These are phyloP conservation scores for Tenualosa thibaudeaui DNA, from an alignment of 2,797 vertebrate species.

Conservation along the genomic window DNA sequence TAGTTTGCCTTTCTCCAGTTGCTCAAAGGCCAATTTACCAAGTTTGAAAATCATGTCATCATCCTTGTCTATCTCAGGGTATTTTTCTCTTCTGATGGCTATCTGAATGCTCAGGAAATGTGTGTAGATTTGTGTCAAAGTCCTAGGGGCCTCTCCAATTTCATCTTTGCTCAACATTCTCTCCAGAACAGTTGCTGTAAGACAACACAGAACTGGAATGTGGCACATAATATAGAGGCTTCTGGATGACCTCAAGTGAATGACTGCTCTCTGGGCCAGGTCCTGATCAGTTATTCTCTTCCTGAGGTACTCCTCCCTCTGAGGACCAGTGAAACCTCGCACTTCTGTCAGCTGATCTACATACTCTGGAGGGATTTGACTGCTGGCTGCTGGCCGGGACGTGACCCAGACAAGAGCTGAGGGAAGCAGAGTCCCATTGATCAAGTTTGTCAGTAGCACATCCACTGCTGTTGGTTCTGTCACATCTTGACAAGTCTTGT, in stretches of 20 bases:
- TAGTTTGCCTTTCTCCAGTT: background rate
- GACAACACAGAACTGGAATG: conserved; percentile 34
- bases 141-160: conserved; percentile 10
- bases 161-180: background rate
- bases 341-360: conserved; percentile 27
- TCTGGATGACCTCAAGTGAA: conserved; percentile 27
- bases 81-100: background rate
- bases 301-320: conserved; percentile 28
- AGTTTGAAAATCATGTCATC: background rate
- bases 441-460: conserved; percentile 30
- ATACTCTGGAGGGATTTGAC: conserved; percentile 26
- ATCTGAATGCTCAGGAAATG: conserved; percentile 26
- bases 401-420: conserved; percentile 36
- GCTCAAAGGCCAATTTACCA: background rate
- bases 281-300: conserved; percentile 27
- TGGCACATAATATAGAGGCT: conserved; percentile 37
- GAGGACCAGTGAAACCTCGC: conserved; percentile 20
- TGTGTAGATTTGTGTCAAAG: conserved; percentile 41
- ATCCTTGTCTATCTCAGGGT: background rate
- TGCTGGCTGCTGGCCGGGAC: conserved; percentile 37
- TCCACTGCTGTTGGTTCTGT: conserved; percentile 23
- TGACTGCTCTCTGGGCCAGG: conserved; percentile 10
- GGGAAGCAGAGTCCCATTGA: conserved; percentile 30
- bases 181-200: conserved; percentile 29
- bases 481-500: background rate